Evolutionary conservation across 1,140 invertebrate species (phyloP).

Genomic region (Hyphantria cunea): DNA sequence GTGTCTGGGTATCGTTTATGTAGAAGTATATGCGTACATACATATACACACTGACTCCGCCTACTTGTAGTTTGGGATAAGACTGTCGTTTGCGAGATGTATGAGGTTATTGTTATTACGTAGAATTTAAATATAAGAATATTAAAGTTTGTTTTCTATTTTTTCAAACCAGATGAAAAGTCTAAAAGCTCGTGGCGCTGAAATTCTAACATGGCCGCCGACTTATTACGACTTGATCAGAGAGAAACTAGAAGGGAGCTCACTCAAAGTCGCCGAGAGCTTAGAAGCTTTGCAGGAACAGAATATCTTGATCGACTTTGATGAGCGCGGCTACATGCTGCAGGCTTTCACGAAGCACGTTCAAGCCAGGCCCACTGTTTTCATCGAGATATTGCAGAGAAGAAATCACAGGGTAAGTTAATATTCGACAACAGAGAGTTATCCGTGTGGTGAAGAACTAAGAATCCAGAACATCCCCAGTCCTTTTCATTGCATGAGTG

Average conservation of each 20-base stretch:
- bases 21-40: too few relatives aligned
- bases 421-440: too few relatives aligned
- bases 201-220: conserved; percentile 94
- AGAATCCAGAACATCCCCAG: too few relatives aligned
- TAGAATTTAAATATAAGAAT: too few relatives aligned
- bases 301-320: conserved; percentile 97
- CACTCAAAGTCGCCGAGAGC: conserved; percentile 92
- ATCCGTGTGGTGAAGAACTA: too few relatives aligned
- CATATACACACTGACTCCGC: too few relatives aligned
- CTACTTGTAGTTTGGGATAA: too few relatives aligned
- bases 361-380: conserved; percentile 98
- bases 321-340: conserved; percentile 98
- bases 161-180: conserved; percentile 86
- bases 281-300: conserved; percentile 91
- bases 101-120: too few relatives aligned
- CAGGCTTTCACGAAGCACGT: conserved; percentile 99
- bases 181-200: conserved; percentile 91
- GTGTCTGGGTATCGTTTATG: too few relatives aligned
- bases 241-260: conserved; percentile 89
- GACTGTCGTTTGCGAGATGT: too few relatives aligned
- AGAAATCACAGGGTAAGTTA: conserved; percentile 95
- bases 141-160: too few relatives aligned
- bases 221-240: conserved; percentile 95
- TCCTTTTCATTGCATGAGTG: too few relatives aligned
- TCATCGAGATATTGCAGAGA: conserved; percentile 98